Conservation (phyloP, 2,888 invertebrate species). For the Julus scandinavius region DNA sequence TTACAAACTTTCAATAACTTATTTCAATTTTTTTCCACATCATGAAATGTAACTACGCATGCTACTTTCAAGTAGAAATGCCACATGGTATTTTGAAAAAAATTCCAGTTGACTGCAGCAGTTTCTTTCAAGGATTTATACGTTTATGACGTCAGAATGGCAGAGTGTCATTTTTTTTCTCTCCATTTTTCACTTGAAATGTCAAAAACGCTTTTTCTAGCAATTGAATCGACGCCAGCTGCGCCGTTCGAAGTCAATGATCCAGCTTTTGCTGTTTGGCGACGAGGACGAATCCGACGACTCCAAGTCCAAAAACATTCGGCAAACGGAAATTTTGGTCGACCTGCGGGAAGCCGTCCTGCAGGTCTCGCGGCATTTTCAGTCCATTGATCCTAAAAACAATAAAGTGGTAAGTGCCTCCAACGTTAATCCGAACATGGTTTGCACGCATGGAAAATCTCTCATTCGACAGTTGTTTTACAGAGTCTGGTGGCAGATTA, state of each 20-base stretch:
- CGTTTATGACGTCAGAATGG: background rate
- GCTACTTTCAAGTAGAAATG: too few relatives aligned
- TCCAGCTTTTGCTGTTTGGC: slow-evolving; percentile 87
- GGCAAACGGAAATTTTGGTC: slow-evolving; percentile 98
- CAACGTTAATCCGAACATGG: background rate
- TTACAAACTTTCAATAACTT: too few relatives aligned
- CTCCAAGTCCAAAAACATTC: slow-evolving; percentile 93
- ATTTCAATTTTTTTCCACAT: too few relatives aligned
- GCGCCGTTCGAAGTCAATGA: slow-evolving; percentile 88
- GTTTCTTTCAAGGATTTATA: background rate
- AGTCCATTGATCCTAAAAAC: slow-evolving; percentile 84
- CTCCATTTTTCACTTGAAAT: background rate
- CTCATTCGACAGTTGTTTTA: slow-evolving; percentile 45
- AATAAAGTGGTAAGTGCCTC: slow-evolving; percentile 56
- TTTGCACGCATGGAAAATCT: background rate
- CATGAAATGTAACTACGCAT: too few relatives aligned
- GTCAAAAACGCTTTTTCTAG: slow-evolving; percentile 61
- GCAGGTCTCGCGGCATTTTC: slow-evolving; percentile 93
- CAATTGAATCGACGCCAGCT: slow-evolving; percentile 80
- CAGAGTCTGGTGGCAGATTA: slow-evolving; percentile 85
- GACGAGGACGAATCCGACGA: slow-evolving; percentile 82
- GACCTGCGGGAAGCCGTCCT: slow-evolving; percentile 95
- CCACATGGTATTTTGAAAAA: too few relatives aligned
- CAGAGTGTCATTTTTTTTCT: background rate
- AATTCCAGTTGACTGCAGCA: too few relatives aligned